Percentiles rank a stretch among this genome's conserved stretches.
phyloP scores from a whole-genome alignment of 2,888 invertebrate genomes.

The Hesperia comma region DNA sequence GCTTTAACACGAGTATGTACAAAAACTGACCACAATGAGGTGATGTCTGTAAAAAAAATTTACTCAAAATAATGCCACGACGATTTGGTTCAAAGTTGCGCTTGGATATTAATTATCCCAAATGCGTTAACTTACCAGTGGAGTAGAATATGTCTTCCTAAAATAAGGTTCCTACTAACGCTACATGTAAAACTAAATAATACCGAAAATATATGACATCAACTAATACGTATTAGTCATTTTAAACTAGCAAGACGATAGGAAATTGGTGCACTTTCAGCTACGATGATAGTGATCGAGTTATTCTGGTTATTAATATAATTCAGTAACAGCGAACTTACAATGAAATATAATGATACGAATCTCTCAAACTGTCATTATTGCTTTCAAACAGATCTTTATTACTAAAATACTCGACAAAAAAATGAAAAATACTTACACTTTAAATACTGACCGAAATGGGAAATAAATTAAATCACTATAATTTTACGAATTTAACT shows the following conservation, averaged over 20 bases:
- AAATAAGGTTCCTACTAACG: conserved; percentile 42
- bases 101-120: conserved; percentile 53
- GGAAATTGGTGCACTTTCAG: conserved; percentile 20
- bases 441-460: conserved; percentile 83
- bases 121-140: conserved; percentile 60
- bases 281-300: conserved; percentile 19
- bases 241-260: conserved; percentile 4
- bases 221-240: conserved; percentile 16
- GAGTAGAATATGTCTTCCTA: conserved; percentile 57
- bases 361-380: conserved; percentile 52
- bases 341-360: conserved; percentile 10
- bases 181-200: conserved; percentile 40
- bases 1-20: conserved; percentile 58
- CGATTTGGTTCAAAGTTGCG: conserved; percentile 57
- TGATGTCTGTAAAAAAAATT: conserved; percentile 58
- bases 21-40: conserved; percentile 78
- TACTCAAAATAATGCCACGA: conserved; percentile 69
- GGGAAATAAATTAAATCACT: conserved; percentile 80
- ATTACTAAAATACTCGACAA: conserved; percentile 66
- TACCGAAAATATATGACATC: conserved; percentile 40
- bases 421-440: conserved; percentile 77
- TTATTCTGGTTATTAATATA: conserved; percentile 28
- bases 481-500: conserved; percentile 66
- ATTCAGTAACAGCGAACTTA: conserved; percentile 32
- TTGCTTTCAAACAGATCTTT: conserved; percentile 66